Conservation (phyloP, 2,113 vertebrate species). For the Ciconia maguari region DNA sequence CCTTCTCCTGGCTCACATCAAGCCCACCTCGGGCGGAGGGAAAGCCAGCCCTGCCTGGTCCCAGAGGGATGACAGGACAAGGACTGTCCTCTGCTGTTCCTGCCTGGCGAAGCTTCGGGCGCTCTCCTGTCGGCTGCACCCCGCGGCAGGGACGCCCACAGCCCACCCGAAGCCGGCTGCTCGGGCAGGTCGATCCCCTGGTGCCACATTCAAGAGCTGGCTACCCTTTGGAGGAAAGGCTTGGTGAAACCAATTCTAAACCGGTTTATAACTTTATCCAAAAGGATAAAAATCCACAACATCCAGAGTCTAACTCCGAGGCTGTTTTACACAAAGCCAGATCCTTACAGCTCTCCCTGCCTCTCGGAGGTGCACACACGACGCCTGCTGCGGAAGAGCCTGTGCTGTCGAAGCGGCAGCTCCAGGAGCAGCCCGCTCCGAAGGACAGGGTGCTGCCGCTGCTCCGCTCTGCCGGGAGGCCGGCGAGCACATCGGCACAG, state of each 20-base stretch:
- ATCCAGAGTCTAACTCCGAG: not conserved
- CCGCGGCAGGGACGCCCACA: rapidly evolving
- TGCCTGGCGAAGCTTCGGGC: rapidly evolving
- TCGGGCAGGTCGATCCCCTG: not conserved
- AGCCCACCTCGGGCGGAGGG: rapidly evolving
- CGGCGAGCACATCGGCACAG: not conserved
- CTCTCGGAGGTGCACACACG: not conserved
- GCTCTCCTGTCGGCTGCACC: not conserved
- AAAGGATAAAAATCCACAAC: not conserved
- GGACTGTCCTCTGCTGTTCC: not conserved
- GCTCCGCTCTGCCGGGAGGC: not conserved
- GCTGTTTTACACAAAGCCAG: not conserved
- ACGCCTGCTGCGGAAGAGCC: not conserved
- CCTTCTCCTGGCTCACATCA: not conserved
- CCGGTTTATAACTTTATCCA: not conserved
- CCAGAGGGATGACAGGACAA: not conserved
- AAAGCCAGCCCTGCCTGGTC: not conserved
- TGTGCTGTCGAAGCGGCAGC: not conserved
- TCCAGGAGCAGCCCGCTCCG: not conserved
- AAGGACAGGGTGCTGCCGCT: not conserved
- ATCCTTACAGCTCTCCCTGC: too few species aligned
- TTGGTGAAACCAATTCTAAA: not conserved
- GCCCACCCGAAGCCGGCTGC: not conserved
- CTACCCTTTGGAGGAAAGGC: not conserved
- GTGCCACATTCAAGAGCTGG: too few species aligned